Percentiles rank a stretch among this genome's conserved stretches.
Conservation (phyloP, 2,113 vertebrate species). For the Xyrauchen texanus region DNA sequence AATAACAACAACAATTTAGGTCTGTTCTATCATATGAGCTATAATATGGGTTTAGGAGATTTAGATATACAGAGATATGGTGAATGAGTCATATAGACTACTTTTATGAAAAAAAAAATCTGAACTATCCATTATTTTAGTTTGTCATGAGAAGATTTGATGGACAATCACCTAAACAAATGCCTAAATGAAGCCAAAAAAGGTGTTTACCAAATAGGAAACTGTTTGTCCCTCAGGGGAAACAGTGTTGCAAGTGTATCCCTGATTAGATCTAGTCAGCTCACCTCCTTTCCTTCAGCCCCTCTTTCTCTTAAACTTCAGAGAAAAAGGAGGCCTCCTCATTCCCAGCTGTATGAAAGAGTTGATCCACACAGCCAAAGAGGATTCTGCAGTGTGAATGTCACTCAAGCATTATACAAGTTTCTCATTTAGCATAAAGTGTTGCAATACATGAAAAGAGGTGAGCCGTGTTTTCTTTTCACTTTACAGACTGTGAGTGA, state of each 20-base stretch:
- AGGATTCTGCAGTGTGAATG: slow-evolving; percentile 59
- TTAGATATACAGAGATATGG: no score
- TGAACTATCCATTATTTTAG: no score
- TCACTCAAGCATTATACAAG: slow-evolving; percentile 43
- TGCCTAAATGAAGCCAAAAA: background rate
- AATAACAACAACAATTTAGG: no score
- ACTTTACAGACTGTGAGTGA: slow-evolving; percentile 1
- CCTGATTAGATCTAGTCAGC: slow-evolving; percentile 56
- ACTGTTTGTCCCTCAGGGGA: slow-evolving; percentile 8
- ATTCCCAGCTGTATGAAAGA: slow-evolving; percentile 58
- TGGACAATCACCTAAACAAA: background rate
- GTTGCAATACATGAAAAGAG: slow-evolving; percentile 29
- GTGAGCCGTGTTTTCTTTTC: slow-evolving; percentile 12
- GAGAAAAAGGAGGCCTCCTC: slow-evolving; percentile 61
- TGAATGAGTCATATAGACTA: no score
- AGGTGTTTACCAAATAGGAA: background rate
- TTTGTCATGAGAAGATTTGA: no score
- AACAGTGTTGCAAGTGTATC: slow-evolving; percentile 37
- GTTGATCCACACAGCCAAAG: slow-evolving; percentile 53
- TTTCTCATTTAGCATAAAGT: slow-evolving; percentile 20
- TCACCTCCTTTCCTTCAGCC: slow-evolving; percentile 51
- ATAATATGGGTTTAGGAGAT: no score
- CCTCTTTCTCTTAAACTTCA: slow-evolving; percentile 48
- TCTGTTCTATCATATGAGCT: no score
- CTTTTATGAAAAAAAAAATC: no score